phyloP scores from a whole-genome alignment of 2,113 vertebrate species.

The Epinephelus lanceolatus region DNA sequence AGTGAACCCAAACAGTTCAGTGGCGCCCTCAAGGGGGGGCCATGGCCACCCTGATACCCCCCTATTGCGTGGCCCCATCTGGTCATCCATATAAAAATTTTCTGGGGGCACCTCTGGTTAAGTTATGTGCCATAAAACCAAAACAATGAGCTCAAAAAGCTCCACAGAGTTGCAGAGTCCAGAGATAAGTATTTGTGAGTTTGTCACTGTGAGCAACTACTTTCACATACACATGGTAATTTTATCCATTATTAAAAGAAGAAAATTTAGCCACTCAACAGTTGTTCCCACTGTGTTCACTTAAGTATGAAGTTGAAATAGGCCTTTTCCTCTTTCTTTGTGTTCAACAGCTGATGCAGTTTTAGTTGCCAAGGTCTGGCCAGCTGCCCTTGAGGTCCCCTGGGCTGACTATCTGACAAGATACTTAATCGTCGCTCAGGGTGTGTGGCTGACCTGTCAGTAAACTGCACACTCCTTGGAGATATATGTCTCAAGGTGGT shows the following conservation, averaged over 20 bases:
- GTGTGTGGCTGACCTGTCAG: conserved; percentile 43
- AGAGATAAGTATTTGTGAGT: not conserved
- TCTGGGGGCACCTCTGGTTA: no score
- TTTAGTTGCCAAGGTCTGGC: conserved; percentile 22
- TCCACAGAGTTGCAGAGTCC: not conserved
- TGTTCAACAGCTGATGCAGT: not conserved
- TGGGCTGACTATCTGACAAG: conserved; percentile 29
- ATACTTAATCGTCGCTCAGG: conserved; percentile 36
- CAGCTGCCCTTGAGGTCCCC: conserved; percentile 41
- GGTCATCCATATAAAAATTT: no score
- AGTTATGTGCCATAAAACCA: no score
- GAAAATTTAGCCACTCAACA: no score
- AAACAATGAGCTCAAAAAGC: no score
- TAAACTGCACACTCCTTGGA: conserved; percentile 21
- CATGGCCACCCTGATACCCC: no score
- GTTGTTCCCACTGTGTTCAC: not conserved
- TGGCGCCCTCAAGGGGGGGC: no score
- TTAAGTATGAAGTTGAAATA: not conserved
- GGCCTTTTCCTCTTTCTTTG: not conserved
- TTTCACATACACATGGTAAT: not conserved
- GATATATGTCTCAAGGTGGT: conserved; percentile 33
- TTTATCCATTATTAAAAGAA: not conserved
- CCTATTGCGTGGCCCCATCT: no score
- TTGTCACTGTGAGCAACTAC: not conserved
- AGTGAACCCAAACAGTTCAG: no score